Percentiles rank a stretch among this genome's conserved stretches.
Evolutionary conservation across 1,140 invertebrate genomes (phyloP).

Genomic region (Gonatopus flavifemur): DNA sequence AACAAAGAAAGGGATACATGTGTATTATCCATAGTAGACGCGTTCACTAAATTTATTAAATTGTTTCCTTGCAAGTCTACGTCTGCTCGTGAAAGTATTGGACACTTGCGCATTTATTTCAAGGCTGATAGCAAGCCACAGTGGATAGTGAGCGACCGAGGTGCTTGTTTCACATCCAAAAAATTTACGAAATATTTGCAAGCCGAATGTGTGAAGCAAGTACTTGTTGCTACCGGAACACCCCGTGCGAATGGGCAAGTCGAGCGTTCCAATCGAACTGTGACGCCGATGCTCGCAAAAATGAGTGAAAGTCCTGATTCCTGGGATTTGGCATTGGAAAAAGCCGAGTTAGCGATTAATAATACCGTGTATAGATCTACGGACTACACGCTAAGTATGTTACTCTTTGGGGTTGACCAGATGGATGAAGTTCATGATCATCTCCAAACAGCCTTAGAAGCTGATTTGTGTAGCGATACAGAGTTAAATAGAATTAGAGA

Average conservation of each 20-base stretch:
- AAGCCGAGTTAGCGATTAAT: slow-evolving; percentile 18
- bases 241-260: slow-evolving; percentile 41
- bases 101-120: neutral
- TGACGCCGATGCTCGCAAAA: slow-evolving; percentile 33
- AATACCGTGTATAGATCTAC: slow-evolving; percentile 19
- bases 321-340: slow-evolving; percentile 13
- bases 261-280: slow-evolving; percentile 31
- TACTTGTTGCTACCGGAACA: slow-evolving; percentile 20
- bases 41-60: slow-evolving; percentile 16
- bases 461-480: no score
- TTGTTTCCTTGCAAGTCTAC: slow-evolving; percentile 13
- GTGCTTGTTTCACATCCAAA: slow-evolving; percentile 14
- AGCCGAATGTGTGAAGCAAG: slow-evolving; percentile 11
- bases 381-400: slow-evolving; percentile 3
- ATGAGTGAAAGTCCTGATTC: slow-evolving; percentile 11
- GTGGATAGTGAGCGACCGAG: slow-evolving; percentile 17
- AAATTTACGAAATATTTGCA: slow-evolving; percentile 10
- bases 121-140: neutral
- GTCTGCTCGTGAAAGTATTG: neutral
- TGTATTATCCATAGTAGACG: slow-evolving; percentile 16
- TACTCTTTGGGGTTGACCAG: slow-evolving; percentile 21
- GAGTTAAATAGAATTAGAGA: no score
- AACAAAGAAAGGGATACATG: slow-evolving; percentile 4
- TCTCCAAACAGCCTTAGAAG: no score
- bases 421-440: no score